Evolutionary conservation across 2,113 vertebrate species (phyloP).

Genomic region (Xenopus tropicalis): UCB_Xtro_10.0 CM004444.2:52062001-52062500

Average conservation of each 20-base stretch:
- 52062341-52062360: neutral
- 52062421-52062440: too few relatives aligned
- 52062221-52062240: slow-evolving; percentile 21
- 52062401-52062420: too few relatives aligned
- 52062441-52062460: too few relatives aligned
- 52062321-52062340: neutral
- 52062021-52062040: neutral
- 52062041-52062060: neutral
- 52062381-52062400: too few relatives aligned
- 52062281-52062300: neutral
- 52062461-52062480: too few relatives aligned
- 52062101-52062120: slow-evolving; percentile 22
- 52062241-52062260: slow-evolving; percentile 10
- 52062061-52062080: slow-evolving; percentile 5
- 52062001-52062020: neutral
- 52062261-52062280: slow-evolving; percentile 9
- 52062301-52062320: neutral
- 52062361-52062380: too few relatives aligned
- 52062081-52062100: slow-evolving; percentile 23
- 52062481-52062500: too few relatives aligned
- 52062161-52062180: slow-evolving; percentile 16
- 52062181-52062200: slow-evolving; percentile 1
- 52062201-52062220: slow-evolving; percentile 23
- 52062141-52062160: neutral
- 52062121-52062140: slow-evolving; percentile 32